Conservation (phyloP, 1,140 invertebrate species). For the Drosophila albomicans region DNA sequence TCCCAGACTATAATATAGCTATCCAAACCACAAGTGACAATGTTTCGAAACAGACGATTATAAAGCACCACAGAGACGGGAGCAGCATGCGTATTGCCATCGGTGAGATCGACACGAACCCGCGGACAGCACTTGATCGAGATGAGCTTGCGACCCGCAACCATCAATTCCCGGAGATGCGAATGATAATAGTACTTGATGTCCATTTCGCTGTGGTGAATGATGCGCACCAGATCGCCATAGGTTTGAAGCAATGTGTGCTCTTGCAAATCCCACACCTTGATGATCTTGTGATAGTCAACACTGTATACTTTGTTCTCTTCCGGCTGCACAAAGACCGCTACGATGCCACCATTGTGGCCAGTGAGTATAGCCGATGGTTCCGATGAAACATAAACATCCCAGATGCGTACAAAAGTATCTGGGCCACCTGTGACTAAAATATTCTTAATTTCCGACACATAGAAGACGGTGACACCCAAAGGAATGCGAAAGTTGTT, state of each 20-base stretch:
- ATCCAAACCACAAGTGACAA: slow-evolving; percentile 89
- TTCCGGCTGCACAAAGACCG: slow-evolving; percentile 89
- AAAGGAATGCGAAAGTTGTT: slow-evolving; percentile 70
- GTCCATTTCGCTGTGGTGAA: slow-evolving; percentile 86
- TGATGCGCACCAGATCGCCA: slow-evolving; percentile 86
- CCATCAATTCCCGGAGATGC: slow-evolving; percentile 87
- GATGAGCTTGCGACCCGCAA: slow-evolving; percentile 87
- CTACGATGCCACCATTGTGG: slow-evolving; percentile 89
- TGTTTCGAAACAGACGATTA: slow-evolving; percentile 89
- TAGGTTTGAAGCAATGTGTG: slow-evolving; percentile 87
- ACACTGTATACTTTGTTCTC: slow-evolving; percentile 90
- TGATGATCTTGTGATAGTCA: slow-evolving; percentile 88
- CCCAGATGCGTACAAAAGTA: slow-evolving; percentile 90
- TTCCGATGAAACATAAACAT: slow-evolving; percentile 89
- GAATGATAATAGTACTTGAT: slow-evolving; percentile 88
- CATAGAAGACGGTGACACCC: slow-evolving; percentile 87
- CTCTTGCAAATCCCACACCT: slow-evolving; percentile 89
- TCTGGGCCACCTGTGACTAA: slow-evolving; percentile 91
- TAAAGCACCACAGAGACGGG: slow-evolving; percentile 88
- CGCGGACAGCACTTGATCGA: slow-evolving; percentile 87
- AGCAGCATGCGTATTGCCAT: slow-evolving; percentile 89
- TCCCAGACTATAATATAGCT: slow-evolving; percentile 91
- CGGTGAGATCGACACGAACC: slow-evolving; percentile 87
- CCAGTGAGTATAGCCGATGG: slow-evolving; percentile 88
- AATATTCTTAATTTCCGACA: slow-evolving; percentile 86